Evolutionary conservation across 2,113 vertebrate species (phyloP).

Genomic region (Sorex fumeus): DNA sequence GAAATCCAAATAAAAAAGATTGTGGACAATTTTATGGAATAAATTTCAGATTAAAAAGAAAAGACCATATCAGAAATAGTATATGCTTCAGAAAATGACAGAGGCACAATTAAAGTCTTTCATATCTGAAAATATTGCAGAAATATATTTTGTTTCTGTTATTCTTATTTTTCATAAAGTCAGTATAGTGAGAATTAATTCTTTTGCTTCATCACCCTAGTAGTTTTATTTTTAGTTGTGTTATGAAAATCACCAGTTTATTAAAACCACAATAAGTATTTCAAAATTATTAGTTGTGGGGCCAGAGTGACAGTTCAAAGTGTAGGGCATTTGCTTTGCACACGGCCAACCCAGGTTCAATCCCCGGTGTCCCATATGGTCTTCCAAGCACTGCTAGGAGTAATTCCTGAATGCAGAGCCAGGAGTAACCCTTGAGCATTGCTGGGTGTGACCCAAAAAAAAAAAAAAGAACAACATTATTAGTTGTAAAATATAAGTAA

Average conservation of each 20-base stretch:
- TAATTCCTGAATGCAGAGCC: no score
- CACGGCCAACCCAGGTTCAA: no score
- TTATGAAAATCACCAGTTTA: not conserved
- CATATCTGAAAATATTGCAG: not conserved
- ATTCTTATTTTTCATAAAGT: constrained; percentile 25
- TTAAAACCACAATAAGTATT: constrained; percentile 23
- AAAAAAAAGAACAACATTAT: not conserved
- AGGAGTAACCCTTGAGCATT: no score
- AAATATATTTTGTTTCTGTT: constrained; percentile 4
- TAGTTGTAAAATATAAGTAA: not conserved
- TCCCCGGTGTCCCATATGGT: no score
- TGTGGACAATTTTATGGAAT: not conserved
- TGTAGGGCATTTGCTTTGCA: no score
- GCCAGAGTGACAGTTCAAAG: no score
- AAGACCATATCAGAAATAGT: not conserved
- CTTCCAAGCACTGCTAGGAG: no score
- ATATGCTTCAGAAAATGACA: constrained; percentile 27
- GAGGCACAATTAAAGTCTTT: not conserved
- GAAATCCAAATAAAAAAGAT: no score
- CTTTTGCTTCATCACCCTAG: not conserved
- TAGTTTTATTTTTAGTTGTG: not conserved
- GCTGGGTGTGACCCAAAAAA: no score
- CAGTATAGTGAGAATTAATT: not conserved
- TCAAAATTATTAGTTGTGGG: not conserved
- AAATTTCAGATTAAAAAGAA: not conserved